Conservation (phyloP, 2,797 vertebrate genomes). For the Myotis pilosus region DNA sequence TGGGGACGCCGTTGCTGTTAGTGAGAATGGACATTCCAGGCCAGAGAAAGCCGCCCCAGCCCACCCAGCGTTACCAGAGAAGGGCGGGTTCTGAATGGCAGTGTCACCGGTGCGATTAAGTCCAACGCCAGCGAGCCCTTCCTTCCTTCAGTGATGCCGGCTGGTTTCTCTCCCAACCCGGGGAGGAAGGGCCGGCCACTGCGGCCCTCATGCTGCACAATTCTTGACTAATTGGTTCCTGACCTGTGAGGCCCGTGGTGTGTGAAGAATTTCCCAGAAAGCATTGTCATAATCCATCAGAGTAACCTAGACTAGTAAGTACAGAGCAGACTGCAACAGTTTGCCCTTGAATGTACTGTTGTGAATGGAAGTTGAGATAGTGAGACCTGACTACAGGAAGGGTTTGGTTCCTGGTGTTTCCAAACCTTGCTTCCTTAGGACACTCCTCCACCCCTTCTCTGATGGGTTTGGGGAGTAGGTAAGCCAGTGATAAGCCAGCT, state of each 20-base stretch:
- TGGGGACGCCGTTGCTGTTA: neutral
- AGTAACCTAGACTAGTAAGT: neutral
- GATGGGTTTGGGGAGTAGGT: neutral
- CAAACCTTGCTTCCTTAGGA: neutral
- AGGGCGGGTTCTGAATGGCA: neutral
- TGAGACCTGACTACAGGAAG: neutral
- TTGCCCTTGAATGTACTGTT: neutral
- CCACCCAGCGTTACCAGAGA: neutral
- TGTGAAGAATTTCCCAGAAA: neutral
- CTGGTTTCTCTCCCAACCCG: neutral
- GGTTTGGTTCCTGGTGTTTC: neutral
- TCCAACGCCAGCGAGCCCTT: neutral
- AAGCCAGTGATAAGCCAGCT: neutral
- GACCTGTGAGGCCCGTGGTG: neutral
- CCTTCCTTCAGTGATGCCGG: neutral
- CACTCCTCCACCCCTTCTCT: neutral
- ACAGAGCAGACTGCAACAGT: neutral
- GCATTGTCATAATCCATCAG: neutral
- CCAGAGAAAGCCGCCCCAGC: neutral
- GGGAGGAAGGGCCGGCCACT: neutral
- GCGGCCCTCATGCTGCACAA: neutral
- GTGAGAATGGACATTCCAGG: neutral
- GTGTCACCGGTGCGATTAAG: too few species aligned
- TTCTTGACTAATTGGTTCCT: neutral
- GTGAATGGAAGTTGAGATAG: neutral